Evolutionary conservation across 1,140 invertebrate genomes (phyloP), one percentile per base, ranked within the genome.

Genomic region (Neodiprion virginianus): DNA sequence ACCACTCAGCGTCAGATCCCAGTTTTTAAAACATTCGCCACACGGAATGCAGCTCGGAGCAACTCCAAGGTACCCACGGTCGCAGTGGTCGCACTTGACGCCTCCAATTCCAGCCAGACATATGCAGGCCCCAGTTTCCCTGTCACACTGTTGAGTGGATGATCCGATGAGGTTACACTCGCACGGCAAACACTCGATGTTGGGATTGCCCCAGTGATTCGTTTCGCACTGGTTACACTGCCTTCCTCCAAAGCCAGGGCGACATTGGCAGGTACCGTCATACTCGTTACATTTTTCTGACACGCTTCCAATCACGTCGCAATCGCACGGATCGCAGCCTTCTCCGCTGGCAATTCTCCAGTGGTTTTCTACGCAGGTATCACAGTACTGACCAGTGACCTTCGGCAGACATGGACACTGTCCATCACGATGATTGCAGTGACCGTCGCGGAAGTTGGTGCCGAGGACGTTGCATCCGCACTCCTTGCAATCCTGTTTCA

Each of bases 11-110:
- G 97, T 94, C 74, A 90, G 81, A 89, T 99, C 97, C 98, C 98
- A 99, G 85, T 97, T 97, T 83, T 97, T 94, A 86, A 98, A 99
- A 89, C 97, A 99, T 88, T 99, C 97, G 47, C 97, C 97, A 89
- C 97, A 99, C 0, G 96, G 92, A 66, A 91, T 88, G 86, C 97
- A 99, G 80, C 94, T 88, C 1, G 97, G 97, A 73, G 96, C 93
- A 71, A 91, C 87, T 11, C 97, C 97, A 53, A 95, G 91, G 80
- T 94, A 98, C 12, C 97, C 97, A 77, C 97, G 90, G 48, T 94
- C 97, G 89, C 97, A 99, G 77, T 91, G 89, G 84, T 99, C 95
- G 89, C 97, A 99, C 82, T 95, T 95, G 80, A 94, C 91, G 21
- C 98, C 97, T 74, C 96, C 95, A 78, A 98, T 97, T 1, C 95